Evolutionary conservation across 2,888 invertebrate species (phyloP), one percentile per base, ranked within the genome.

Genomic region (Chrysotoxum bicinctum): DNA sequence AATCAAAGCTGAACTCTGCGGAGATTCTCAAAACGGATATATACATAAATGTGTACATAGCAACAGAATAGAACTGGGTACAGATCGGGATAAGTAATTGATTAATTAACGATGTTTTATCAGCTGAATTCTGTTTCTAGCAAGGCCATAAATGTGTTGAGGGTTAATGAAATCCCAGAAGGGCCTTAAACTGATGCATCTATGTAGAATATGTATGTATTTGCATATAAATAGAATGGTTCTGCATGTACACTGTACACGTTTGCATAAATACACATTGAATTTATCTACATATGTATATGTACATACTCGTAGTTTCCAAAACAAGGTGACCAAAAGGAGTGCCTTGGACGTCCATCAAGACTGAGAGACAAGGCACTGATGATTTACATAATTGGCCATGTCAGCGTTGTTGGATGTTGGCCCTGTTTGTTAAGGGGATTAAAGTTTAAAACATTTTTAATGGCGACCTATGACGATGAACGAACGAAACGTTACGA

Each of bases 91-190:
- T 58, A 58, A 21, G 58, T 32, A 64, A 64, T 45, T 64, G 64
- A 64, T 64, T 64, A 77, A 77, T 82, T 83, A 78, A 69, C 78
- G 35, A 50, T 72, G 73, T 78, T 82, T 68, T 68, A 73, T 68
- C 43, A 30, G 45, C 45, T 37, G 45, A 68, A 77, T 45, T 68
- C 32, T 32, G 12, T 54, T 48, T 35, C 52, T 54, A 66, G 35
- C 16, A 45, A 64, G 45, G 60, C 23, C 37, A 60, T 26, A 32
- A 35, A 30, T 43, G 50, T 12, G 19, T 43, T 45, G n/a, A 70
- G 19, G 30, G 30, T 45, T 62, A 62, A 45, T 62, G n/a, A 40
- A 43, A 40, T 45, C 23, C 43, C 62, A n/a, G 9, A 16, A 56
- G 35, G 16, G 3, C 19, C 19, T 35, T 19, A 56, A 56, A 37